These are phyloP conservation scores for Centropristis striata DNA, from an alignment of 2,113 vertebrate species.

Conservation along the genomic window DNA sequence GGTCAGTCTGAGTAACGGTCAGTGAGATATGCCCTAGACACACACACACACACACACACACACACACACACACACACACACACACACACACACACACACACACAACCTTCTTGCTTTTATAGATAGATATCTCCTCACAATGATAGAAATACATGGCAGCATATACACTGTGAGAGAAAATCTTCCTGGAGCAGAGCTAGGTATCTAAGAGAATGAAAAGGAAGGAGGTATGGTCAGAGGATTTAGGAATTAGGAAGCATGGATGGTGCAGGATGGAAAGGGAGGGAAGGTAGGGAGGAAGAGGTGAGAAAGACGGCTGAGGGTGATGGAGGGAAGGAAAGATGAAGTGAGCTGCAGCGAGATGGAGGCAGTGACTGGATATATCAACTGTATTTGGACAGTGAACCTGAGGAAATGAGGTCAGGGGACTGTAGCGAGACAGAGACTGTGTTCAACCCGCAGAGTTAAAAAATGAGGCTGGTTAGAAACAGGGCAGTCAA, in stretches of 20 bases:
- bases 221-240: not conserved
- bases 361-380: slow-evolving; percentile 13
- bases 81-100: too few species aligned
- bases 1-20: too few species aligned
- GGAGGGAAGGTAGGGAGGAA: not conserved
- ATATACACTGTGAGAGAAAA: not conserved
- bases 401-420: slow-evolving; percentile 33
- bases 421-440: slow-evolving; percentile 7
- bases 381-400: slow-evolving; percentile 26
- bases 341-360: slow-evolving; percentile 4
- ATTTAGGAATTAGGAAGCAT: slow-evolving; percentile 4
- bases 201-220: slow-evolving; percentile 8
- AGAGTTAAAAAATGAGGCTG: not conserved
- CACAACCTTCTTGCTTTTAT: too few species aligned
- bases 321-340: not conserved
- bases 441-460: not conserved
- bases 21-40: too few species aligned
- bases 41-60: too few species aligned
- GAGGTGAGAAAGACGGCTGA: not conserved
- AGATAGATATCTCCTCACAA: too few species aligned
- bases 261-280: not conserved
- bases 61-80: too few species aligned
- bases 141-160: not conserved
- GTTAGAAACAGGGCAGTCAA: not conserved
- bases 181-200: not conserved